These are phyloP conservation scores for Drosophila subsilvestris DNA, from an alignment of 2,888 invertebrate genomes.

Conservation along the genomic window DNA sequence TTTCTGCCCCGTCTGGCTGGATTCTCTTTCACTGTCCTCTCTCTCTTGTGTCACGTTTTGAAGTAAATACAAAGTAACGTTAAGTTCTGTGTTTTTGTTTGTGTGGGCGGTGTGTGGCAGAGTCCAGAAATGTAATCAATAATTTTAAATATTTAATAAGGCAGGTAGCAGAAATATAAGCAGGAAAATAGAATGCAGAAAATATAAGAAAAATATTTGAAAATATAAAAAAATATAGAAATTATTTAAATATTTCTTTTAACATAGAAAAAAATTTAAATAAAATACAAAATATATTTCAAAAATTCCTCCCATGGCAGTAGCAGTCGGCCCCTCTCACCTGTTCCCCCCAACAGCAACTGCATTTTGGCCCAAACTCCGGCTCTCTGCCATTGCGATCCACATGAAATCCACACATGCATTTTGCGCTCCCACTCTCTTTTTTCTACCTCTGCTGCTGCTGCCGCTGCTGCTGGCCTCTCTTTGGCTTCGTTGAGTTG, in stretches of 20 bases:
- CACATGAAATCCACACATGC: constrained; percentile 16
- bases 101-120: constrained; percentile 32
- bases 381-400: background rate
- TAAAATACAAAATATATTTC: background rate
- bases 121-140: constrained; percentile 78
- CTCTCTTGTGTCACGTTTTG: constrained; percentile 9
- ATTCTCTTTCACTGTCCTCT: constrained; percentile 16
- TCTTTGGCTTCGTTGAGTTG: constrained; percentile 67
- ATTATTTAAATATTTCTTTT: background rate
- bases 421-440: constrained; percentile 31
- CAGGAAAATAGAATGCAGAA: constrained; percentile 19
- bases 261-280: background rate
- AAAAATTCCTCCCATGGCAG: background rate
- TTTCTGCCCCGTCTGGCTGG: constrained; percentile 6
- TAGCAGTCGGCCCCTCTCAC: constrained; percentile 7
- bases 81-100: constrained; percentile 51
- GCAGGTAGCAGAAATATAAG: constrained; percentile 51
- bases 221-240: background rate
- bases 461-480: background rate
- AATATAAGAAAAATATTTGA: background rate
- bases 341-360: constrained; percentile 44
- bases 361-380: background rate
- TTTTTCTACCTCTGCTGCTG: background rate
- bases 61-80: constrained; percentile 77
- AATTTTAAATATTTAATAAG: constrained; percentile 83